These are phyloP conservation scores for Micromys minutus DNA, from an alignment of 2,113 vertebrate genomes.

Conservation along the genomic window DNA sequence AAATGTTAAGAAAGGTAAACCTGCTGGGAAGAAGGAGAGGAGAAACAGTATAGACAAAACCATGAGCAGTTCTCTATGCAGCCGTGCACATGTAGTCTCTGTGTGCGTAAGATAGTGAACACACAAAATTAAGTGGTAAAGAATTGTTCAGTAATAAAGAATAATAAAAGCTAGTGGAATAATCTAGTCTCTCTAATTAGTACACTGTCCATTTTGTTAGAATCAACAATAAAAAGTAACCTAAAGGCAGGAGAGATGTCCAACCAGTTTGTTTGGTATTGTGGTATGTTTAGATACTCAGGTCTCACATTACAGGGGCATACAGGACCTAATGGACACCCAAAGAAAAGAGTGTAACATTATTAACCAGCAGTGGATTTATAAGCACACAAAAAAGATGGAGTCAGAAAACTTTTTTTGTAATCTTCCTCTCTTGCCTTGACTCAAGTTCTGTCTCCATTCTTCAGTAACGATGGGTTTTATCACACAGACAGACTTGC, in stretches of 20 bases:
- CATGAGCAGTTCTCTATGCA: background rate
- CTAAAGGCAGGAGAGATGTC: background rate
- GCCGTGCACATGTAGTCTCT: constrained; percentile 10
- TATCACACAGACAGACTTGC: background rate
- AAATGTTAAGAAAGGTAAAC: background rate
- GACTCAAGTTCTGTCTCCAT: background rate
- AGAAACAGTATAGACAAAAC: background rate
- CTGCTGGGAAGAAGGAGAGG: background rate
- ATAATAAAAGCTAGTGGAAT: background rate
- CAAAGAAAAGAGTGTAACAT: background rate
- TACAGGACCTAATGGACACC: background rate
- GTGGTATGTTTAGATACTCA: background rate
- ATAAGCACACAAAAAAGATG: background rate
- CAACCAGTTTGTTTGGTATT: constrained; percentile 21
- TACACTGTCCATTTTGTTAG: background rate
- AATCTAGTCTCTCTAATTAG: background rate
- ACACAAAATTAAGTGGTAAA: background rate
- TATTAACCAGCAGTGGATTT: background rate
- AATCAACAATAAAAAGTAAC: background rate
- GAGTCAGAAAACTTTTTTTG: background rate
- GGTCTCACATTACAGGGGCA: background rate
- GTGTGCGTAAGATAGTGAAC: background rate
- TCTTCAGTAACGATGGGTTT: background rate
- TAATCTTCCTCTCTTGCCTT: constrained; percentile 12
- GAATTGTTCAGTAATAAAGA: constrained; percentile 8